phyloP scores from a whole-genome alignment of 2,888 invertebrate species.

The Bembecia ichneumoniformis region DNA sequence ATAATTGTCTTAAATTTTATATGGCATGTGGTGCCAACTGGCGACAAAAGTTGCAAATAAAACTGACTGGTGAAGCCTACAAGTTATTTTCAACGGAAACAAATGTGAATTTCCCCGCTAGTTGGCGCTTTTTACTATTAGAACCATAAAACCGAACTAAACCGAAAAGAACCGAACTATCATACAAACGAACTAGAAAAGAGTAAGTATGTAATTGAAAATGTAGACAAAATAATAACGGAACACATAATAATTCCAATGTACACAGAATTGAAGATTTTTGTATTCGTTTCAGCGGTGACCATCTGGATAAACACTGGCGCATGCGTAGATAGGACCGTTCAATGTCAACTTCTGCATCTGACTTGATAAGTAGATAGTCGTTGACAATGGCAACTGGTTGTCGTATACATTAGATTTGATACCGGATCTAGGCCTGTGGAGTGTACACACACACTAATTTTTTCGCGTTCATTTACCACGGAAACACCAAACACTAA shows the following conservation, averaged over 20 bases:
- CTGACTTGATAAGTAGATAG: slow-evolving; percentile 22
- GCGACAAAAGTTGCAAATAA: slow-evolving; percentile 4
- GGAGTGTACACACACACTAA: not conserved
- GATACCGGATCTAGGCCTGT: not conserved
- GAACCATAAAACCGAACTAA: not conserved
- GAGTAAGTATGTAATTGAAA: too few relatives aligned
- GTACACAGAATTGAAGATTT: too few relatives aligned
- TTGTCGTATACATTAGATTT: slow-evolving; percentile 2
- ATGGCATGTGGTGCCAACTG: slow-evolving; percentile 17
- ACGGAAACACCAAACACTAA: too few relatives aligned
- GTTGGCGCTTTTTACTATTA: not conserved
- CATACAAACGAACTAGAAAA: too few relatives aligned
- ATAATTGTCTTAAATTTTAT: not conserved
- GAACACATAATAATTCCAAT: too few relatives aligned
- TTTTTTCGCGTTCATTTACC: too few relatives aligned
- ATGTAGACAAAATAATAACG: too few relatives aligned
- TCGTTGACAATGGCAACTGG: slow-evolving; percentile 12
- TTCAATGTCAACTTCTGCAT: slow-evolving; percentile 55
- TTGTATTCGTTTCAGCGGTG: slow-evolving; percentile 3
- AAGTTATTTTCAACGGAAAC: too few relatives aligned
- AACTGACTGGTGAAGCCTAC: too few relatives aligned
- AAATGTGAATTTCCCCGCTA: not conserved
- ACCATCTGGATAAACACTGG: slow-evolving; percentile 47
- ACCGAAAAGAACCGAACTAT: too few relatives aligned
- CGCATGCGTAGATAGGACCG: slow-evolving; percentile 40